A percentile compares a stretch with the other conserved stretches of the same genome.
phyloP scores from a whole-genome alignment of 2,113 vertebrate species.

The Toxotes jaculatrix region DNA sequence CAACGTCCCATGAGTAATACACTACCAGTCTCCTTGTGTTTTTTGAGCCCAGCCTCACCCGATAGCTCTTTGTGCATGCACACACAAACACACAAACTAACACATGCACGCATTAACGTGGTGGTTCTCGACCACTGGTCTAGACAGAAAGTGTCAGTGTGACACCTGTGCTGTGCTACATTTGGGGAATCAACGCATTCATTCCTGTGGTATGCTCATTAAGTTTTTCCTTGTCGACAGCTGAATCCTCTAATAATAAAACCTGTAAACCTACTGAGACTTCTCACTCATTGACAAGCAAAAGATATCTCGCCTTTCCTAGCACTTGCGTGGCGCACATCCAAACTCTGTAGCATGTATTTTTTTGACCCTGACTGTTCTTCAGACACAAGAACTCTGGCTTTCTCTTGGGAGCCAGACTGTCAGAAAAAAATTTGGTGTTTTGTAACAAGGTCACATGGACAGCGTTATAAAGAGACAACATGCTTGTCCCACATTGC shows the following conservation, averaged over 20 bases:
- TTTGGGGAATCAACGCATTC: not conserved
- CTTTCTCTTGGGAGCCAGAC: conserved; percentile 13
- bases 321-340: conserved; percentile 1
- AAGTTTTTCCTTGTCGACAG: not conserved
- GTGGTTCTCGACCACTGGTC: too few species aligned
- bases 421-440: conserved; percentile 19
- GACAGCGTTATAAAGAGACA: conserved; percentile 1
- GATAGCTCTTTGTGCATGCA: not conserved
- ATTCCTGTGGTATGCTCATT: not conserved
- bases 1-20: conserved; percentile 57
- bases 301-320: not conserved
- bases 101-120: not conserved
- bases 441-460: conserved; percentile 40
- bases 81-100: not conserved
- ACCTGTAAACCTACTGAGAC: not conserved
- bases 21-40: conserved; percentile 27
- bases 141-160: too few species aligned
- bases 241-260: not conserved
- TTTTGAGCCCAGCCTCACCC: conserved; percentile 19
- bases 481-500: conserved; percentile 9
- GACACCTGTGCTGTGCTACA: not conserved
- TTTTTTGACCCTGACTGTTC: conserved; percentile 32
- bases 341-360: not conserved
- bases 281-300: not conserved
- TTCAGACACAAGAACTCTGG: conserved; percentile 1